phyloP scores from a whole-genome alignment of 2,113 vertebrate genomes.

The Myanophis thanlyinensis region DNA sequence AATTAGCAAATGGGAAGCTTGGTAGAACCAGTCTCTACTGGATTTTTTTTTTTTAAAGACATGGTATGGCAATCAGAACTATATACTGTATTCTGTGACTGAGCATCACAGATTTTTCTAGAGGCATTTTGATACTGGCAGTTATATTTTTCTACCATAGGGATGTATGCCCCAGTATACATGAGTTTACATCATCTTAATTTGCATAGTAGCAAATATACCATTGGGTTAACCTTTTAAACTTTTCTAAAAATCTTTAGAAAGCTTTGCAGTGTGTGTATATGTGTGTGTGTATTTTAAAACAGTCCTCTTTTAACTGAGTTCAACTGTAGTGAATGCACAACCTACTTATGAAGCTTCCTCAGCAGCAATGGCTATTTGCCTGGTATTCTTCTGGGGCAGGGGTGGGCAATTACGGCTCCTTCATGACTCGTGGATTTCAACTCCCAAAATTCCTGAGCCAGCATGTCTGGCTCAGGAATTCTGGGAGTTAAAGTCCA shows the following conservation, averaged over 20 bases:
- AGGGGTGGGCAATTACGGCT: too few relatives aligned
- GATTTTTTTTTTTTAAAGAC: background rate
- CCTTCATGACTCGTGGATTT: too few relatives aligned
- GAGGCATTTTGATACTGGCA: background rate
- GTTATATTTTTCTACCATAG: background rate
- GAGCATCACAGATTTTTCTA: background rate
- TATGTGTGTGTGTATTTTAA: background rate
- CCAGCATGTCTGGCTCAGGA: too few relatives aligned
- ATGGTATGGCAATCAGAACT: background rate
- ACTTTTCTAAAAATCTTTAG: too few relatives aligned
- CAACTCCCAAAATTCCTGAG: too few relatives aligned
- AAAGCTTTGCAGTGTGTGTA: background rate
- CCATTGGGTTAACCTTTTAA: background rate
- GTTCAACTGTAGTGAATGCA: background rate
- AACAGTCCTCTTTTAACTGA: background rate
- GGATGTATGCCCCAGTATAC: background rate
- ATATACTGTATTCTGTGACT: background rate
- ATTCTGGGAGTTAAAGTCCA: too few relatives aligned
- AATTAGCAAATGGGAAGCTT: background rate
- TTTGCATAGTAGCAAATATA: background rate
- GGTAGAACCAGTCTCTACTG: background rate
- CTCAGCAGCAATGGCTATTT: background rate
- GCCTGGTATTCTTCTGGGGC: background rate
- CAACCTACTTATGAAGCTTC: background rate
- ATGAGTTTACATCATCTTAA: background rate